Percentiles rank a stretch among this genome's conserved stretches.
phyloP scores from a whole-genome alignment of 2,888 invertebrate species.

The Megamerina dolium region DNA sequence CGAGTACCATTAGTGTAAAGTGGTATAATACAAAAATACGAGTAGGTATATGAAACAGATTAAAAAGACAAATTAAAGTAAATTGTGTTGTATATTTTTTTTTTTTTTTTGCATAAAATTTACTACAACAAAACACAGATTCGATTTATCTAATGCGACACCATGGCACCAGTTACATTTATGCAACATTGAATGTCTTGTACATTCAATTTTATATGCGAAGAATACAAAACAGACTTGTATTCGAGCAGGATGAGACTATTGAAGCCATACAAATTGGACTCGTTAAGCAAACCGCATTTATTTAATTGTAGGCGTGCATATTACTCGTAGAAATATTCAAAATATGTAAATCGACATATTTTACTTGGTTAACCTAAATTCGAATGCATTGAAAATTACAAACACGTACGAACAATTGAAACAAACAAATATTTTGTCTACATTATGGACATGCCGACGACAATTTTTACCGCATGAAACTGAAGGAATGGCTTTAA shows the following conservation, averaged over 20 bases:
- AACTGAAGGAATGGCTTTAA: not conserved
- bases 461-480: not conserved
- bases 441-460: not conserved
- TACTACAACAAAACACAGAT: too few relatives aligned
- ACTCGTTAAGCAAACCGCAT: constrained; percentile 3
- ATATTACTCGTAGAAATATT: too few relatives aligned
- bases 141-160: too few relatives aligned
- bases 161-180: constrained; percentile 7
- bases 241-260: not conserved
- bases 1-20: too few relatives aligned
- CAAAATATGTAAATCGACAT: too few relatives aligned
- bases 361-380: constrained; percentile 3
- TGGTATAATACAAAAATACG: too few relatives aligned
- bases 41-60: too few relatives aligned
- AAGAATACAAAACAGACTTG: not conserved
- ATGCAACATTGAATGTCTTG: constrained; percentile 5
- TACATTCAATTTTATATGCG: not conserved
- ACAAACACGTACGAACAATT: constrained; percentile 16
- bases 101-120: too few relatives aligned
- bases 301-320: constrained; percentile 1
- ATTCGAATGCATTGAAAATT: constrained; percentile 8
- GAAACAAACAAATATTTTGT: constrained; percentile 5
- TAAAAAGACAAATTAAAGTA: too few relatives aligned
- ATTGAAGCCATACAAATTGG: not conserved
- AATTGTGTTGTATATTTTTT: too few relatives aligned